Evolutionary conservation across 1,140 invertebrate species (phyloP).

Genomic region (Euura saliciscinereae): DNA sequence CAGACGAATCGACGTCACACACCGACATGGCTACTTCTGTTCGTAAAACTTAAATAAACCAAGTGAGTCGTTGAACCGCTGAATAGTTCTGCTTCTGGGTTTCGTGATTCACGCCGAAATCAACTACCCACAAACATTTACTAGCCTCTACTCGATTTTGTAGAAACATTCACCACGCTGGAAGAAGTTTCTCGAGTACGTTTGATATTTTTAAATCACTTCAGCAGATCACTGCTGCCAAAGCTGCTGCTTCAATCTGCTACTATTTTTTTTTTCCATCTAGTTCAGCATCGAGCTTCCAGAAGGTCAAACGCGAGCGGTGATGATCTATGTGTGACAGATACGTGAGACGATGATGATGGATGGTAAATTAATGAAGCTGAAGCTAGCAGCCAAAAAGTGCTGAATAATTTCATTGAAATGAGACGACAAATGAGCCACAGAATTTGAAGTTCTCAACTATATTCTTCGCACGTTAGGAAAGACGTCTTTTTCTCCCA

Average conservation of each 20-base stretch:
- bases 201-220: conserved; percentile 3
- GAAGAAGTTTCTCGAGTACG: neutral
- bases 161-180: neutral
- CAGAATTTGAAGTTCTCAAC: too few species aligned
- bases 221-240: neutral
- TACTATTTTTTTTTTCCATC: neutral
- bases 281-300: too few species aligned
- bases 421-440: too few species aligned
- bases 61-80: neutral
- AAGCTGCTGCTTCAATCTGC: neutral
- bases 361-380: too few species aligned
- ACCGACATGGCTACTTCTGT: neutral
- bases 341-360: too few species aligned
- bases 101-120: neutral
- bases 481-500: too few species aligned
- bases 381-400: too few species aligned
- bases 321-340: too few species aligned
- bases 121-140: neutral
- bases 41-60: conserved; percentile 4
- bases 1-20: too few species aligned
- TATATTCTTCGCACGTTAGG: too few species aligned
- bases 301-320: too few species aligned
- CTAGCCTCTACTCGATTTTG: neutral
- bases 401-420: too few species aligned
- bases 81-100: neutral